Evolutionary conservation across 2,888 invertebrate genomes (phyloP), one percentile per base, ranked within the genome.

Genomic region (Thelaira solivaga): DNA sequence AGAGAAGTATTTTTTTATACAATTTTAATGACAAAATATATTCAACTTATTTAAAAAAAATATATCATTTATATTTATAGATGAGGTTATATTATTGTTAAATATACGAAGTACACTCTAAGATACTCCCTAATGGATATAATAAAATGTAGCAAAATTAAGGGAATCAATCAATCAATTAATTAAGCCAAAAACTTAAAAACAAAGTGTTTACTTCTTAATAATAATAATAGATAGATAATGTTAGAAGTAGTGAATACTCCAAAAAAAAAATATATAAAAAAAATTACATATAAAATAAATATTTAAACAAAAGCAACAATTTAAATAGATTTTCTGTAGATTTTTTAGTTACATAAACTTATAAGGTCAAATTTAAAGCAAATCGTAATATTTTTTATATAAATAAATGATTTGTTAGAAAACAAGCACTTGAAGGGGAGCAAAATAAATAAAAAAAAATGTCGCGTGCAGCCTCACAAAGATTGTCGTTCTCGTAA

Each of bases 71-170:
- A n/a, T n/a, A n/a, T n/a, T n/a, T n/a, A n/a, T n/a, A n/a, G 39
- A 41, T 59, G 68, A 69, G 59, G 69, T 49, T 69, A 69, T 51
- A 20, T 61, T 59, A 51, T n/a, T n/a, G 61, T 59, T 57, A 57
- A 55, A 26, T 68, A n/a, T 57, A 26, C 13, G 41, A 49, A 47
- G 24, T 49, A 39, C 22, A 69, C 49, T 59, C 59, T 59, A 26
- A 26, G 45, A 45, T 68, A 57, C n/a, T n/a, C n/a, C n/a, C n/a
- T 45, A 47, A 45, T 47, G 36, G 4, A 4, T 55, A 29, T 61
- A 59, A 49, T 22, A 59, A 69, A 69, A 61, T 51, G 49, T n/a
- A 69, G 49, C 45, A 57, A 26, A 49, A 29, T 57, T 20, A 5
- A 49, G 68, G 59, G 29, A 59, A 49, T 59, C 20, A 59, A 57